These are phyloP conservation scores for Neoitamus cyanurus DNA, from an alignment of 2,888 invertebrate genomes.

Conservation along the genomic window DNA sequence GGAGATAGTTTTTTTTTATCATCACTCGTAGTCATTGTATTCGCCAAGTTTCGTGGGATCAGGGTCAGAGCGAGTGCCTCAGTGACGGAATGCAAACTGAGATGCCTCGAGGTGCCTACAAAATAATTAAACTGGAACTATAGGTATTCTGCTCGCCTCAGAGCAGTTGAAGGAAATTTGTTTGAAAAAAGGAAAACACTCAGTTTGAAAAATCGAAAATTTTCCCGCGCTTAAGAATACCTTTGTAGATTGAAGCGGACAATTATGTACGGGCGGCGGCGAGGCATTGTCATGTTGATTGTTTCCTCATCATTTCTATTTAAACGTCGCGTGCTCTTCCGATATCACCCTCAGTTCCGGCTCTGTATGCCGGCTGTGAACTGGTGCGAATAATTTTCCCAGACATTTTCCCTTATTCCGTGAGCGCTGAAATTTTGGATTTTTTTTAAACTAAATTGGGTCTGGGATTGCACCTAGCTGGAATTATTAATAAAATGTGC, in stretches of 20 bases:
- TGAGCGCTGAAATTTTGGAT: background rate
- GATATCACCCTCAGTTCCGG: conserved; percentile 4
- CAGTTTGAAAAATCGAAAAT: background rate
- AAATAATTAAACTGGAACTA: background rate
- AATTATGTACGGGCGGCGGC: background rate
- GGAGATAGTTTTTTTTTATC: conserved; percentile 7
- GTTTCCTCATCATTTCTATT: background rate
- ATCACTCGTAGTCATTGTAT: background rate
- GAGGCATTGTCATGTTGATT: background rate
- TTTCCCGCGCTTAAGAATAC: background rate
- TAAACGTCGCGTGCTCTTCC: background rate
- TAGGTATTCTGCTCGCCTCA: background rate
- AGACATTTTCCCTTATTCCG: background rate
- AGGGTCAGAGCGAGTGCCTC: background rate
- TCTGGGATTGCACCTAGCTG: background rate
- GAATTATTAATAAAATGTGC: background rate
- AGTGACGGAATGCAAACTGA: background rate
- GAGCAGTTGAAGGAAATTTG: background rate
- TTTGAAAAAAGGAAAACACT: background rate
- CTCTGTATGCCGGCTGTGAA: background rate
- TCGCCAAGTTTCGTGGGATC: conserved; percentile 15
- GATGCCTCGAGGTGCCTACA: background rate
- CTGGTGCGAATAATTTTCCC: background rate
- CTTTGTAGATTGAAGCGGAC: background rate
- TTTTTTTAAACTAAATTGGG: background rate